phyloP scores from a whole-genome alignment of 2,113 vertebrate species.

The Chloropsis cyanopogon region DNA sequence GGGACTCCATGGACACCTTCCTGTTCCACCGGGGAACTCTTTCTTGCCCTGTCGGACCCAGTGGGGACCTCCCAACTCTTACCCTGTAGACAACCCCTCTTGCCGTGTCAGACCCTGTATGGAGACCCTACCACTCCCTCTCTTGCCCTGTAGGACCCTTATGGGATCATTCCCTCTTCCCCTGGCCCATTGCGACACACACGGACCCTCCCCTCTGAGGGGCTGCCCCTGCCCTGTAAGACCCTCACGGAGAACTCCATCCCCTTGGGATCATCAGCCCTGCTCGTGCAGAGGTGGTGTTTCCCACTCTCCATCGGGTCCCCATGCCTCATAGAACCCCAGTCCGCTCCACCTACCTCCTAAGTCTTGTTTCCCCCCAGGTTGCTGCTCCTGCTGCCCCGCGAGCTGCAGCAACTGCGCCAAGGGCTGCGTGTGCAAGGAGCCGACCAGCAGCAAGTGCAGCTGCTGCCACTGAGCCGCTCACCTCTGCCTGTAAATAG shows the following conservation, averaged over 20 bases:
- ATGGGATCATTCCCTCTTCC: background rate
- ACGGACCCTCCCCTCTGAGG: accelerated
- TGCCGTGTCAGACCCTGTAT: accelerated
- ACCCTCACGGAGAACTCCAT: background rate
- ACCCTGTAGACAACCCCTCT: background rate
- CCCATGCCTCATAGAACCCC: background rate
- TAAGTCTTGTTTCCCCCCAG: slow-evolving; percentile 49
- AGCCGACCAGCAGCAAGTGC: slow-evolving; percentile 75
- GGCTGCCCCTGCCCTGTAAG: too few species aligned
- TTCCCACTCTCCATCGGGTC: background rate
- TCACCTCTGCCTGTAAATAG: slow-evolving; percentile 33
- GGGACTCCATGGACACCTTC: background rate
- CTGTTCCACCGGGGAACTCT: background rate
- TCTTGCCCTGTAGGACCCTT: background rate
- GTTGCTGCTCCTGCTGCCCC: slow-evolving; percentile 91
- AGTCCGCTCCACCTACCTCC: background rate
- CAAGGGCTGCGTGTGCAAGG: slow-evolving; percentile 90
- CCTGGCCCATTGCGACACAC: background rate
- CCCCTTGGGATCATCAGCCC: background rate
- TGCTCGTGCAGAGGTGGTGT: background rate
- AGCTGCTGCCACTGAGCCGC: slow-evolving; percentile 77
- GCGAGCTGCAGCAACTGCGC: slow-evolving; percentile 86
- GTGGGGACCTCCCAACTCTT: background rate
- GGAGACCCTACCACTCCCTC: background rate
- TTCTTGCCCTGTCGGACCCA: background rate